Percentiles rank a stretch among this genome's conserved stretches.
These are phyloP conservation scores for Ctenochaetus hawaiiensis DNA, from an alignment of 2,797 vertebrate genomes.

Conservation along the genomic window DNA sequence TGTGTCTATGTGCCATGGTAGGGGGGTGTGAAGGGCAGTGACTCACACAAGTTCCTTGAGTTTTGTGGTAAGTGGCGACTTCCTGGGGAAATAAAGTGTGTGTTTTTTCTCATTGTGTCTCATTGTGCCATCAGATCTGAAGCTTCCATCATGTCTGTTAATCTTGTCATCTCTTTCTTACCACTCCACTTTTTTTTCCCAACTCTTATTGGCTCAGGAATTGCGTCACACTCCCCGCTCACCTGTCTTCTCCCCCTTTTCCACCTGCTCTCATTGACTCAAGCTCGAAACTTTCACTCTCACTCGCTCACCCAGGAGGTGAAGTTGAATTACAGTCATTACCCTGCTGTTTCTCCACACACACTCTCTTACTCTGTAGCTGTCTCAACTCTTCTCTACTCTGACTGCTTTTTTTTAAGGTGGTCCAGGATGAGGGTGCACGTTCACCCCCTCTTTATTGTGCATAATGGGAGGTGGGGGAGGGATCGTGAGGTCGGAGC, in stretches of 20 bases:
- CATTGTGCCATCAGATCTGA: neutral
- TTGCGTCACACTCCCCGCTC: neutral
- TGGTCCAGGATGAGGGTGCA: constrained; percentile 14
- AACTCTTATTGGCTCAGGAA: constrained; percentile 16
- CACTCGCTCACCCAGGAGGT: constrained; percentile 53
- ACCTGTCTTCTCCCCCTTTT: constrained; percentile 6
- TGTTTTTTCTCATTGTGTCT: neutral
- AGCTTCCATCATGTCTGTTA: neutral
- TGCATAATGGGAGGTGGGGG: neutral
- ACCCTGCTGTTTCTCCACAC: constrained; percentile 29
- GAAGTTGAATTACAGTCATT: constrained; percentile 67
- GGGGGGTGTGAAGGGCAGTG: constrained; percentile 18
- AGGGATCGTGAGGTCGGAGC: constrained; percentile 13
- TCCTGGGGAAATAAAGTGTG: neutral
- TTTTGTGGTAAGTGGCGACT: neutral
- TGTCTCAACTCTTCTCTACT: constrained; percentile 6
- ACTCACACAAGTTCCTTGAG: neutral
- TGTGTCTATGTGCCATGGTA: constrained; percentile 1
- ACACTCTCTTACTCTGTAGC: constrained; percentile 12
- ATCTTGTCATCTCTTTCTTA: neutral
- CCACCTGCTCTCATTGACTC: constrained; percentile 41
- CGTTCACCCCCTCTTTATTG: constrained; percentile 2
- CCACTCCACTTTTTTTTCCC: neutral
- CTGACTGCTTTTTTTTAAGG: neutral
- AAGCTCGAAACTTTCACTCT: constrained; percentile 47